Evolutionary conservation across 2,888 invertebrate species (phyloP).

Genomic region (Stomorhina lunata): DNA sequence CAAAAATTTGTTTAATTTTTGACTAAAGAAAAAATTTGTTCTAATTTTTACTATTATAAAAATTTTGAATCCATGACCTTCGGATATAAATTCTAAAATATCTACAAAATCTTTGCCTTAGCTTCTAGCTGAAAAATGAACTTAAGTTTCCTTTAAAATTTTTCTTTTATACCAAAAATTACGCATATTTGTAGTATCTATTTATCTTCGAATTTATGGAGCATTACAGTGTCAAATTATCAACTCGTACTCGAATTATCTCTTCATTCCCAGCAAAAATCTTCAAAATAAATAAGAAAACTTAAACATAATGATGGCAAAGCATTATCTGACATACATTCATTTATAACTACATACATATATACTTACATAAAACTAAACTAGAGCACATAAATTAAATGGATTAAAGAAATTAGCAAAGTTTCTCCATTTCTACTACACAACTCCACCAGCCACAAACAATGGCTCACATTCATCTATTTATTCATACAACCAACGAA

Average conservation of each 20-base stretch:
- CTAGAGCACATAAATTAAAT: conserved; percentile 60
- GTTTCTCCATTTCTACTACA: conserved; percentile 26
- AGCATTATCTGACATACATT: conserved; percentile 24
- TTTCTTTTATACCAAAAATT: no score
- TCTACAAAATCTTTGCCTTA: no score
- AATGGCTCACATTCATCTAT: background rate
- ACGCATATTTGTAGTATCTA: background rate
- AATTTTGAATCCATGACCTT: background rate
- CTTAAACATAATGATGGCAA: conserved; percentile 5
- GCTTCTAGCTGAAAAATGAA: no score
- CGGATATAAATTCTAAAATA: no score
- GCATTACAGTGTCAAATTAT: conserved; percentile 42
- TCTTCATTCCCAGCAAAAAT: background rate
- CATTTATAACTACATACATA: no score
- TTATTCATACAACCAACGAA: background rate
- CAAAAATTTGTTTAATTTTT: no score
- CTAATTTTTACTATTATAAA: background rate
- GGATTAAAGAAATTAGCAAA: conserved; percentile 62
- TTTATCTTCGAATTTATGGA: conserved; percentile 19
- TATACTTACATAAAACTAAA: conserved; percentile 16
- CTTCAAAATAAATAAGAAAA: background rate
- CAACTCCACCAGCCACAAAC: background rate
- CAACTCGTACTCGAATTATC: background rate
- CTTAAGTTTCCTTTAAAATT: no score
- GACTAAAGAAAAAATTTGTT: background rate